phyloP scores from a whole-genome alignment of 2,888 invertebrate genomes.

The Ctenicera cuprea region DNA sequence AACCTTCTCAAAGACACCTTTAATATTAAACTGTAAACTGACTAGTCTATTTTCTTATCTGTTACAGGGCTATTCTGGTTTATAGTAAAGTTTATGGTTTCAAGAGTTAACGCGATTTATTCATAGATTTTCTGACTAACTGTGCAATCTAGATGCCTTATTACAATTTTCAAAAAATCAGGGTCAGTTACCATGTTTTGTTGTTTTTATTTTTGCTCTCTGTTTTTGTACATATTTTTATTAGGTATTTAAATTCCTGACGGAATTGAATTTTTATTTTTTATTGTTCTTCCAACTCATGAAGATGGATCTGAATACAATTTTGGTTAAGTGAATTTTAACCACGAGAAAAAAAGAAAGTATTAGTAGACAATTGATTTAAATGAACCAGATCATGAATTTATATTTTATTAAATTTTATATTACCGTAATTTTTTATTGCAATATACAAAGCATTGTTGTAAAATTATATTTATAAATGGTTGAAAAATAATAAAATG shows the following conservation, averaged over 20 bases:
- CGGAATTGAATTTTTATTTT: not conserved
- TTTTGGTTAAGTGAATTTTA: too few species aligned
- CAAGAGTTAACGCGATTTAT: slow-evolving; percentile 29
- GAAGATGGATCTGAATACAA: too few species aligned
- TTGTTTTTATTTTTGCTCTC: not conserved
- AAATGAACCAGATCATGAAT: slow-evolving; percentile 11
- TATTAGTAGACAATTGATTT: not conserved
- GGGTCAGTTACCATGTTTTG: slow-evolving; percentile 12
- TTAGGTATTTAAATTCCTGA: not conserved
- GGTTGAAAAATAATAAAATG: not conserved
- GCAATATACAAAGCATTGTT: slow-evolving; percentile 9
- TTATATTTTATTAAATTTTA: slow-evolving; percentile 16
- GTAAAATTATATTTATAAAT: not conserved
- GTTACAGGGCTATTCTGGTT: slow-evolving; percentile 72
- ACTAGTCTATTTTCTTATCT: slow-evolving; percentile 58
- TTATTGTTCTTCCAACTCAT: too few species aligned
- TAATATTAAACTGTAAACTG: slow-evolving; percentile 57
- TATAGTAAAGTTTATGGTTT: slow-evolving; percentile 62
- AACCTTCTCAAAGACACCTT: slow-evolving; percentile 68
- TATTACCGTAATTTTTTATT: not conserved
- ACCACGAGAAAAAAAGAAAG: too few species aligned
- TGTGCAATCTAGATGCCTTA: slow-evolving; percentile 15
- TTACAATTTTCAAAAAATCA: not conserved
- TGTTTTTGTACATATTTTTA: slow-evolving; percentile 2
- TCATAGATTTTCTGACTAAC: slow-evolving; percentile 5